A percentile compares a stretch with the other conserved stretches of the same genome.
Evolutionary conservation across 1,140 invertebrate genomes (phyloP).

Genomic region (Drosophila micromelanica): DNA sequence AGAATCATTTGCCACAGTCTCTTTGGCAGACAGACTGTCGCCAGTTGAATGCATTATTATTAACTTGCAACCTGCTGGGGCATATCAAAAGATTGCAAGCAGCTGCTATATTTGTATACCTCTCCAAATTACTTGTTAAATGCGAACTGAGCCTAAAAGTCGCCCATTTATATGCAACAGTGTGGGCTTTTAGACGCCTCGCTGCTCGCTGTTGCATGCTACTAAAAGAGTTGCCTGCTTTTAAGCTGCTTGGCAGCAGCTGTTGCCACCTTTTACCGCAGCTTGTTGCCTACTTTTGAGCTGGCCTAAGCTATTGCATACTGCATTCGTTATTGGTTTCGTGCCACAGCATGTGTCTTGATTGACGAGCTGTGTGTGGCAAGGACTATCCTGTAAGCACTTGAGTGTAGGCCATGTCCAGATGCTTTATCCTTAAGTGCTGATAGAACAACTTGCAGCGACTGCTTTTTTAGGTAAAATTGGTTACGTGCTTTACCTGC

Average conservation of each 20-base stretch:
- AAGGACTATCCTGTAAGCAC: neutral
- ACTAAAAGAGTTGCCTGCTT: constrained; percentile 41
- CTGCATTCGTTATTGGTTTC: constrained; percentile 2
- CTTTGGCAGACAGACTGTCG: constrained; percentile 9
- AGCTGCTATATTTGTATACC: neutral
- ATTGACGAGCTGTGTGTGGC: neutral
- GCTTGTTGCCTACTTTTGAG: constrained; percentile 48
- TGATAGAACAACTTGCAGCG: neutral
- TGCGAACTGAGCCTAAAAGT: constrained; percentile 13
- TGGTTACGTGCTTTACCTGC: constrained; percentile 8
- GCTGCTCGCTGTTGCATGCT: constrained; percentile 4
- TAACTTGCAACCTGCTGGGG: constrained; percentile 7
- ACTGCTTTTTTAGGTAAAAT: neutral
- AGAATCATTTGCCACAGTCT: neutral
- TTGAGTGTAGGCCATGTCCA: neutral
- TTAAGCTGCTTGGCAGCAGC: constrained; percentile 7
- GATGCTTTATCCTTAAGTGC: neutral
- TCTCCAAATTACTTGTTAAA: neutral
- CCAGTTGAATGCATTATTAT: constrained; percentile 21
- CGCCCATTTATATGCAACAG: neutral
- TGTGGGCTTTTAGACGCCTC: constrained; percentile 25
- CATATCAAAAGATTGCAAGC: constrained; percentile 12
- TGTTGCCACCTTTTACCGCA: neutral
- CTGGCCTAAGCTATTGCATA: neutral
- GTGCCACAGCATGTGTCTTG: constrained; percentile 8